Evolutionary conservation across 2,113 vertebrate species (phyloP), one percentile per base, ranked within the genome.

Genomic region (Bolborhynchus lineola): DNA sequence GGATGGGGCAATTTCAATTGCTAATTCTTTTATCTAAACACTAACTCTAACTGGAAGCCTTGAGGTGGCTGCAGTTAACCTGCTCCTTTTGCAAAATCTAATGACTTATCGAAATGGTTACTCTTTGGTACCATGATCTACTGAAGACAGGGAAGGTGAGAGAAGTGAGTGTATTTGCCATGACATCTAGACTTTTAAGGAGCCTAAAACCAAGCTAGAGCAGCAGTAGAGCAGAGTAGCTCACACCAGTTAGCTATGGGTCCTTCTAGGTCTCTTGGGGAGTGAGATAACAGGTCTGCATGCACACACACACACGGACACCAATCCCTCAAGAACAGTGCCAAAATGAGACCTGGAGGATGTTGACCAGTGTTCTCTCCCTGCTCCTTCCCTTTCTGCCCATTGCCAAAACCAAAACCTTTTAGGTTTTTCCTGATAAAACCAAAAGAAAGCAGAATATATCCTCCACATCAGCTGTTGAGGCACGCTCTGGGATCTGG

Each of bases 221-320:
- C 52, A 94, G 70, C 47, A 49, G 47, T 49, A 49, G 12, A 49
- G 47, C 11, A 47, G 46, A 47, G 47, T 49, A 55, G 70, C 29
- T 90, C 46, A 65, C 59, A 53, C 3, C 64, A 78, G 49, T 33
- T 37, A 42, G 31, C 46, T 69, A 52, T 20, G 37, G 28, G 39
- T 55, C 44, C 53, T 88, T 13, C 26, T 16, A 42, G 25, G 26
- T 64, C 47, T 46, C 85, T 13, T 57, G 49, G 46, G 31, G 81
- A 77, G 76, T 60, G 62, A 62, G 21, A 14, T 25, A 64, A 82
- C 23, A 60, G 18, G 25, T 47, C 59, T 47, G 52, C 59, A 44
- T 0, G 2, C 1, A 2, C 4, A 3, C 20, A 35, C 8, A 16
- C 39, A 35, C 6, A 24, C 0, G 16, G 72, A 41, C 62, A 79